Percentiles rank a stretch among this genome's conserved stretches.
Evolutionary conservation across 1,140 invertebrate species (phyloP).

Genomic region (Calephelis virginiensis): DNA sequence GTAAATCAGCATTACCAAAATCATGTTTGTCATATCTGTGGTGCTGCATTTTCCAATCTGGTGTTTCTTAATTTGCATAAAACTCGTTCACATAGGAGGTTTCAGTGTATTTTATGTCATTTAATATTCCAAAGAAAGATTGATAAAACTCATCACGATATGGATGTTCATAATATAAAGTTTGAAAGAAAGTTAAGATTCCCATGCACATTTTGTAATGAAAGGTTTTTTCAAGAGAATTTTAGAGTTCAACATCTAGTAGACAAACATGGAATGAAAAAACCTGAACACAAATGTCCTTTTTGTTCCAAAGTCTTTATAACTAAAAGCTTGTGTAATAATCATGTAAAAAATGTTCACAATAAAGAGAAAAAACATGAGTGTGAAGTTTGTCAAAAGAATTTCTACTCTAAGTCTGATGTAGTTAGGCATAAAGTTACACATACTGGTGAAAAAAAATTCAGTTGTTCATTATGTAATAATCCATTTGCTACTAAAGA

Average conservation of each 20-base stretch:
- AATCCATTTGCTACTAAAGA: slow-evolving; percentile 55
- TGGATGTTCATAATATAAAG: slow-evolving; percentile 40
- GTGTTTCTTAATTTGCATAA: slow-evolving; percentile 62
- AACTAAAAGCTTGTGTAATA: slow-evolving; percentile 57
- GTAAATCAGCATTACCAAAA: slow-evolving; percentile 64
- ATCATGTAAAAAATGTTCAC: slow-evolving; percentile 59
- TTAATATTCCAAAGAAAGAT: slow-evolving; percentile 37
- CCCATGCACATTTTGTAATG: slow-evolving; percentile 55
- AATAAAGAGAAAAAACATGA: slow-evolving; percentile 60
- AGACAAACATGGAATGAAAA: slow-evolving; percentile 53
- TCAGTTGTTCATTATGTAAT: slow-evolving; percentile 46
- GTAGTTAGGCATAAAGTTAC: slow-evolving; percentile 52
- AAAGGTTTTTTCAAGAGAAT: slow-evolving; percentile 60
- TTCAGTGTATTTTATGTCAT: slow-evolving; percentile 44
- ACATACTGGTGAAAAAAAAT: slow-evolving; percentile 61
- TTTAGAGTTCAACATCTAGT: slow-evolving; percentile 53
- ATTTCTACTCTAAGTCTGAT: slow-evolving; percentile 62
- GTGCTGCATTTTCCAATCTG: slow-evolving; percentile 54
- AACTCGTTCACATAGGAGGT: slow-evolving; percentile 44
- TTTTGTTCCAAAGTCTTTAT: slow-evolving; percentile 56
- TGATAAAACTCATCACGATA: slow-evolving; percentile 54
- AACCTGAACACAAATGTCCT: slow-evolving; percentile 51
- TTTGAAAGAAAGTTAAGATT: slow-evolving; percentile 52
- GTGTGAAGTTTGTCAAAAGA: slow-evolving; percentile 58
- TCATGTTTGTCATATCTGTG: slow-evolving; percentile 62